Evolutionary conservation across 2,797 vertebrate species (phyloP).

Genomic region (Oreochromis mossambicus): DNA sequence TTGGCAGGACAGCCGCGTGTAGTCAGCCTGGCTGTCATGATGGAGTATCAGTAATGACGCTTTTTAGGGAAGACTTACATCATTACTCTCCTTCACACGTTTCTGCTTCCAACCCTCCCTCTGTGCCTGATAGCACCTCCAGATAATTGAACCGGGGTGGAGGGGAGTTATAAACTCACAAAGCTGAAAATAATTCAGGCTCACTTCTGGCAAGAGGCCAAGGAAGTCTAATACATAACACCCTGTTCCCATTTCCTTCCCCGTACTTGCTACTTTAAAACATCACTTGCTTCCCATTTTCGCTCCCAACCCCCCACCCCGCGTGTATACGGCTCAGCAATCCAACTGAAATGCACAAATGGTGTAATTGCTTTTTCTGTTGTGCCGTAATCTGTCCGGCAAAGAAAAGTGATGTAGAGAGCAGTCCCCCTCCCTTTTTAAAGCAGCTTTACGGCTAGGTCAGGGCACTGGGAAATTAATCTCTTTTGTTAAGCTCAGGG

Average conservation of each 20-base stretch:
- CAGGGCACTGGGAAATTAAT: conserved; percentile 70
- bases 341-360: conserved; percentile 65
- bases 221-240: conserved; percentile 3
- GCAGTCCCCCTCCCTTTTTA: conserved; percentile 28
- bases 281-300: conserved; percentile 35
- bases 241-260: conserved; percentile 21
- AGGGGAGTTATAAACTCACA: conserved; percentile 24
- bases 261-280: conserved; percentile 20
- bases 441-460: conserved; percentile 67
- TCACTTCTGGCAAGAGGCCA: conserved; percentile 21
- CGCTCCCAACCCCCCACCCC: background rate
- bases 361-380: conserved; percentile 74
- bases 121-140: conserved; percentile 28
- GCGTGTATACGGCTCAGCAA: conserved; percentile 39
- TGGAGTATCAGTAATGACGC: conserved; percentile 33
- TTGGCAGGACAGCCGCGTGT: background rate
- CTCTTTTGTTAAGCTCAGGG: conserved; percentile 68
- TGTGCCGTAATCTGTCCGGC: conserved; percentile 61
- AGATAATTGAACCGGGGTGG: conserved; percentile 41
- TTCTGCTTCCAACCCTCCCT: conserved; percentile 14
- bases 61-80: conserved; percentile 37
- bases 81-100: conserved; percentile 46
- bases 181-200: conserved; percentile 46
- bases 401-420: conserved; percentile 53
- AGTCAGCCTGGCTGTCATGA: background rate